These are phyloP conservation scores for Pipistrellus pipistrellus DNA, from an alignment of 2,797 vertebrate genomes.

Conservation along the genomic window DNA sequence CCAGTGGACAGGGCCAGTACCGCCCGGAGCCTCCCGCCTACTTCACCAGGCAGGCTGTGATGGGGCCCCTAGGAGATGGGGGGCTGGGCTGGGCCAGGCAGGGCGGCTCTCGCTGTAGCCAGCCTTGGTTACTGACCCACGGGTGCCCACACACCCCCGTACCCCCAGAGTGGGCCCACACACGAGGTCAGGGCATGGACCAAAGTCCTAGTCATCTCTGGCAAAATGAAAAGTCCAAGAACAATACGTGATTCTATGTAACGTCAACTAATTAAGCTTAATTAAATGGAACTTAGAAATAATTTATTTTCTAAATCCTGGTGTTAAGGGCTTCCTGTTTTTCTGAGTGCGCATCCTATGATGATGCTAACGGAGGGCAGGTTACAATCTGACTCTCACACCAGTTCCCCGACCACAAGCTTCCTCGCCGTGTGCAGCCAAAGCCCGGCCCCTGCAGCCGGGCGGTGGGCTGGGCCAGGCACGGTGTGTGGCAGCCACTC, in stretches of 20 bases:
- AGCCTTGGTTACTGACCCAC: no score
- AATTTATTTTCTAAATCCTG: neutral
- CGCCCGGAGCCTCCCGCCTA: neutral
- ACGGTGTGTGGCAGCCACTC: rapidly evolving
- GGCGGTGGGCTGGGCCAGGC: neutral
- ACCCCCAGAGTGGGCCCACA: rapidly evolving
- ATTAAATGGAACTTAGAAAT: neutral
- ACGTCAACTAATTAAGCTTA: neutral
- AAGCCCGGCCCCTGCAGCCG: neutral
- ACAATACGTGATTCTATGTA: no score
- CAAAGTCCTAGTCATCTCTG: neutral
- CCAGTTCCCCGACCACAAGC: neutral
- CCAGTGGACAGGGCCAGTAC: neutral
- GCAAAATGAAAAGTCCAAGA: neutral
- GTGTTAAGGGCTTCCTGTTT: neutral
- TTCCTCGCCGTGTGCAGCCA: rapidly evolving
- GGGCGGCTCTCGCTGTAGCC: neutral
- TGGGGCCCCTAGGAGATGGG: rapidly evolving
- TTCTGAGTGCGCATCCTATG: neutral
- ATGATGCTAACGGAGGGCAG: neutral
- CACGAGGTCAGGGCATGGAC: neutral
- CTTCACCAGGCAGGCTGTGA: neutral
- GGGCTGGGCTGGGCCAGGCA: neutral
- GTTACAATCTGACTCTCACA: neutral
- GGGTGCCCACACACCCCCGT: no score